Conservation (phyloP, 2,888 invertebrate species). For the Drosophila mimetica region DNA sequence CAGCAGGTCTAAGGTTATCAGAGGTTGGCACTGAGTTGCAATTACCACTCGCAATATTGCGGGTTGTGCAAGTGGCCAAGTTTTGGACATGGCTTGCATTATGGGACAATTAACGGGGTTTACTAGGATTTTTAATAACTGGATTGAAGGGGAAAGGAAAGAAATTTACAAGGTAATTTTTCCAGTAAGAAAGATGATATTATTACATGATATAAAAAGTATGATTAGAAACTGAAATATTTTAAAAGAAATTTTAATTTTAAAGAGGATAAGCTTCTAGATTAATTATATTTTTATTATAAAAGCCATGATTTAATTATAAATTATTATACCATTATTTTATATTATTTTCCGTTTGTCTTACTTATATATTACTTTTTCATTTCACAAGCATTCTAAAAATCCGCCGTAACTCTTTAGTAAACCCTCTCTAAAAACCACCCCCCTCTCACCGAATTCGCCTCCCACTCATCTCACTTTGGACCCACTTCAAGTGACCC, state of each 20-base stretch:
- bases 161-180: too few species aligned
- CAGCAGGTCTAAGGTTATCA: conserved; percentile 27
- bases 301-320: too few species aligned
- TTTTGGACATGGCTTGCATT: conserved; percentile 13
- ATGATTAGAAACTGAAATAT: too few species aligned
- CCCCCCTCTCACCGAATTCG: background rate
- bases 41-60: conserved; percentile 50
- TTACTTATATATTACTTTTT: background rate
- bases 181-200: too few species aligned
- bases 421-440: background rate
- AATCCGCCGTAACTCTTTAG: background rate
- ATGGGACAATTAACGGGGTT: conserved; percentile 46
- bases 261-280: too few species aligned
- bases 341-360: too few species aligned
- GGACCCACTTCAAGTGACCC: conserved; percentile 48
- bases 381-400: background rate
- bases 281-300: too few species aligned
- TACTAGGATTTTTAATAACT: background rate
- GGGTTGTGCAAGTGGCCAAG: conserved; percentile 13
- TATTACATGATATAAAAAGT: too few species aligned
- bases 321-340: too few species aligned
- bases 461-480: background rate
- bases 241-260: too few species aligned
- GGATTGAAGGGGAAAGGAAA: too few species aligned
- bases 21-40: conserved; percentile 45